Conservation (phyloP, 2,797 vertebrate species). For the Peromyscus aztecus region DNA sequence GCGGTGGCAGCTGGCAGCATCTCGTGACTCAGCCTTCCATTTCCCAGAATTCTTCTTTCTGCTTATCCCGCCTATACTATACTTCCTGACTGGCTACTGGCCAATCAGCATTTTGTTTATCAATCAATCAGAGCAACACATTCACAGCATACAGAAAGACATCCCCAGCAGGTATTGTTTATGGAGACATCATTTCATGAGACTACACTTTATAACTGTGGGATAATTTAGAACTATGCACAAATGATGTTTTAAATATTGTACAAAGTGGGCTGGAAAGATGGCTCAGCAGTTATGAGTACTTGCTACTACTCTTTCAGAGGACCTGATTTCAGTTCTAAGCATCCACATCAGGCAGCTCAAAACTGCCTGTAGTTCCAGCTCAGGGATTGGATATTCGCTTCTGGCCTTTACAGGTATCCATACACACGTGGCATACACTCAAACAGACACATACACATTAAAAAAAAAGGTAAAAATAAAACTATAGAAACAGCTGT, state of each 20-base stretch:
- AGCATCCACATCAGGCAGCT: neutral
- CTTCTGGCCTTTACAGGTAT: neutral
- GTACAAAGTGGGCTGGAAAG: neutral
- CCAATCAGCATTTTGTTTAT: too few species aligned
- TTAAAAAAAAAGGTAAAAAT: neutral
- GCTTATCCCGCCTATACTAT: too few species aligned
- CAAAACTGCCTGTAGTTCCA: neutral
- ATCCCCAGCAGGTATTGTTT: neutral
- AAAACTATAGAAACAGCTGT: neutral
- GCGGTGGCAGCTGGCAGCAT: too few species aligned
- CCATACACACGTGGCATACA: neutral
- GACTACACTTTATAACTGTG: neutral
- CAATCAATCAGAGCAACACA: too few species aligned
- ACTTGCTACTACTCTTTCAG: neutral
- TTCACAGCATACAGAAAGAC: too few species aligned
- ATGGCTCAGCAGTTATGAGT: neutral
- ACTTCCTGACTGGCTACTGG: too few species aligned
- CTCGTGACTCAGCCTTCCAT: too few species aligned
- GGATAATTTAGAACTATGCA: conserved; percentile 7
- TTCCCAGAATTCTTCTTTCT: too few species aligned
- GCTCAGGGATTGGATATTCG: neutral
- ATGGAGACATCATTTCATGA: neutral
- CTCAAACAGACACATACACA: neutral
- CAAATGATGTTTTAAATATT: neutral
- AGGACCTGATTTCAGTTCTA: neutral